Base-by-base conservation (phyloP, 1,140 invertebrate genomes). In the Sycophila sp. region DNA sequence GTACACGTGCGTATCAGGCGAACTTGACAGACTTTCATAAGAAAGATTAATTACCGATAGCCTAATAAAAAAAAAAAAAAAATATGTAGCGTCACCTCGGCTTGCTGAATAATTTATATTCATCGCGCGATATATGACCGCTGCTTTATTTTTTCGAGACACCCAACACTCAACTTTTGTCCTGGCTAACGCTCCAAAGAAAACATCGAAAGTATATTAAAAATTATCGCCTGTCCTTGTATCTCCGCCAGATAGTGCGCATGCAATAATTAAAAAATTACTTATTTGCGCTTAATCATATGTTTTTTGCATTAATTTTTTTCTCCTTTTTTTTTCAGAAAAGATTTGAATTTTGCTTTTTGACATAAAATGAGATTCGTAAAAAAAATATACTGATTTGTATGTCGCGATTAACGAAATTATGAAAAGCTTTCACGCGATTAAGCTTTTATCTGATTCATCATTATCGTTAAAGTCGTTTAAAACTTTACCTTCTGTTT, bases 101-200 rank as follows among this genome's bases (percentile, higher is more conserved):
- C 49, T 49, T 40, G 42, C 22, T 66, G 63, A 55, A 66, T 66
- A 55, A 55, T 66, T 55, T 42, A 66, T 55, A n/a, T 53, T 51
- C 22, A 36, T 64, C 32, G 15, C 34, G 28, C 13, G 26, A 8
- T 34, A 34, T 56, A 19, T n/a, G 15, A n/a, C n/a, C 22, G 22
- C 19, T 7, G 24, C 17, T 17, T 45, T 40, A 38, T 40, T 59
- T 59, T 40, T 49, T 4, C n/a, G n/a, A 49, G 5, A n/a, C n/a
- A n/a, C n/a, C n/a, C n/a, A n/a, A n/a, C n/a, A n/a, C n/a, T n/a
- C n/a, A n/a, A n/a, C 15, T 15, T 15, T 15, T 7, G 36, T 38
- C 36, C 36, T 38, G n/a, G n/a, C n/a, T 51, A 5, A 55, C 17
- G 24, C 17, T 34, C 2, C 10, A 55, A 5, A 5, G 59, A 17